These are phyloP conservation scores for Atherinosoma microstoma DNA, from an alignment of 2,797 vertebrate genomes.

Conservation along the genomic window DNA sequence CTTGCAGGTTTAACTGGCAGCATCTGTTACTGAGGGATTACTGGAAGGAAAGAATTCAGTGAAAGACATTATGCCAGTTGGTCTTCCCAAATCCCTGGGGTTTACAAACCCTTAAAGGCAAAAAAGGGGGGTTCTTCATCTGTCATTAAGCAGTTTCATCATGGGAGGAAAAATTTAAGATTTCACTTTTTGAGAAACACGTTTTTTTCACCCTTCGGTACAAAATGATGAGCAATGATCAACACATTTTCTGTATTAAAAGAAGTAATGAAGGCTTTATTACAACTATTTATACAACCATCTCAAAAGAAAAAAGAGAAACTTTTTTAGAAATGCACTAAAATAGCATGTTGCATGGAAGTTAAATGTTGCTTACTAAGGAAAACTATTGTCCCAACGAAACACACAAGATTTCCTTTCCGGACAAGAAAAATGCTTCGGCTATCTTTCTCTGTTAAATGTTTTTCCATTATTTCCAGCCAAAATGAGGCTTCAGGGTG, in stretches of 20 bases:
- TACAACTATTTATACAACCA: background rate
- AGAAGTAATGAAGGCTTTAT: background rate
- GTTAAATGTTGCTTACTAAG: background rate
- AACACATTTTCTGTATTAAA: background rate
- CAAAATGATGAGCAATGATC: too few relatives aligned
- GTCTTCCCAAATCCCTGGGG: conserved; percentile 53
- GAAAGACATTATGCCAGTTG: conserved; percentile 72
- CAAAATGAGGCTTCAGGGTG: background rate
- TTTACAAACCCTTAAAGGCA: conserved; percentile 26
- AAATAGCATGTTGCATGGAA: too few relatives aligned
- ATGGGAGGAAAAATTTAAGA: conserved; percentile 7
- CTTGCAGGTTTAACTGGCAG: conserved; percentile 75
- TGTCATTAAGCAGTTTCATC: conserved; percentile 49
- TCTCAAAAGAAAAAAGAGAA: background rate
- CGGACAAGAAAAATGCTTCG: background rate
- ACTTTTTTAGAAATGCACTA: background rate
- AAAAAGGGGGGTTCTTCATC: conserved; percentile 11
- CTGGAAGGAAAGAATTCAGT: conserved; percentile 66
- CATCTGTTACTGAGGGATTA: conserved; percentile 83
- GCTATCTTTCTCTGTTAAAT: too few relatives aligned
- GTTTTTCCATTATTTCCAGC: background rate
- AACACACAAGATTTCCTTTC: background rate
- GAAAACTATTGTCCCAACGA: background rate
- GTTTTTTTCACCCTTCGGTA: background rate
- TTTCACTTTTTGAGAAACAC: conserved; percentile 50